Percentiles rank a stretch among this genome's conserved stretches.
Conservation (phyloP, 2,113 vertebrate species). For the Periophthalmus modestus region DNA sequence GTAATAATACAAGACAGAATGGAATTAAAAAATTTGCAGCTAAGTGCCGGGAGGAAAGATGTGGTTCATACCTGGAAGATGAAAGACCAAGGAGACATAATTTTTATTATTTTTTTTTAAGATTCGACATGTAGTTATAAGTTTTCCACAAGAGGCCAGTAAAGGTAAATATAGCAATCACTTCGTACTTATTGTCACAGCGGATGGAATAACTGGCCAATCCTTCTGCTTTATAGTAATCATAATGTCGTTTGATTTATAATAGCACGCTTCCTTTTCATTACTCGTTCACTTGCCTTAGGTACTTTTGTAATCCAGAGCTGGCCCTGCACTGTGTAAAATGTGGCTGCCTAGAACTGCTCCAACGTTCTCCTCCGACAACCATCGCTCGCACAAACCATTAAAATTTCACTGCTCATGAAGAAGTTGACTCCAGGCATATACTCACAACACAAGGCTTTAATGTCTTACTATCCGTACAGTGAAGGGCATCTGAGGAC, state of each 20-base stretch:
- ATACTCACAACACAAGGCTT: background rate
- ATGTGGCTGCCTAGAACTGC: background rate
- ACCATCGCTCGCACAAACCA: background rate
- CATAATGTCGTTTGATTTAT: no score
- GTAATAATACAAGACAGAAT: slow-evolving; percentile 47
- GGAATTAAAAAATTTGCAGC: slow-evolving; percentile 32
- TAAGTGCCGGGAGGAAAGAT: slow-evolving; percentile 46
- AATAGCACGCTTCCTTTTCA: background rate
- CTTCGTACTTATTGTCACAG: no score
- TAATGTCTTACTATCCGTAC: background rate
- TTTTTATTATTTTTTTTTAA: background rate
- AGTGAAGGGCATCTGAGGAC: background rate
- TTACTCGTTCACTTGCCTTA: background rate
- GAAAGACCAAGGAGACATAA: background rate
- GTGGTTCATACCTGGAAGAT: background rate
- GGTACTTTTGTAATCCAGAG: background rate
- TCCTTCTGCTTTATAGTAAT: no score
- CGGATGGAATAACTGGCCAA: no score
- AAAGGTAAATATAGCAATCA: no score
- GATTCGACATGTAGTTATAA: background rate
- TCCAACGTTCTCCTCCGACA: no score
- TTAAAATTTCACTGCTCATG: background rate
- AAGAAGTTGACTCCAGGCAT: background rate
- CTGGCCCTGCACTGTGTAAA: background rate
- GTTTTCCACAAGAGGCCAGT: background rate